Evolutionary conservation across 2,113 vertebrate species (phyloP).

Genomic region (Cyprinodon tularosa): DNA sequence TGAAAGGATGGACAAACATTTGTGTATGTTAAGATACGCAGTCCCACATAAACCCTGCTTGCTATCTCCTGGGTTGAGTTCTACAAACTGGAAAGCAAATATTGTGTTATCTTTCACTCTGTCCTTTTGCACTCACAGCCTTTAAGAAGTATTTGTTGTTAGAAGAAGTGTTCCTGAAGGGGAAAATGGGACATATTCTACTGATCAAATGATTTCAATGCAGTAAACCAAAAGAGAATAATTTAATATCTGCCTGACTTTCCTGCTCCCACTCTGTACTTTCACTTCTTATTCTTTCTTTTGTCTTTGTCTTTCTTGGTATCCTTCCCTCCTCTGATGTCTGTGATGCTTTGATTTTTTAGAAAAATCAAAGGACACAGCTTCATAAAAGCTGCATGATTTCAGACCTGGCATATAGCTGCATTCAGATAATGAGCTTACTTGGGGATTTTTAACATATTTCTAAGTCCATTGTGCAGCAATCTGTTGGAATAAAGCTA

Average conservation of each 20-base stretch:
- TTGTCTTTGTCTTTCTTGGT: constrained; percentile 42
- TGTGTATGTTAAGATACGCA: constrained; percentile 14
- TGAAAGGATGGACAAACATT: constrained; percentile 6
- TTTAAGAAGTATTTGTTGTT: constrained; percentile 25
- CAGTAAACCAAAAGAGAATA: constrained; percentile 63
- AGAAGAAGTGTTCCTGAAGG: neutral
- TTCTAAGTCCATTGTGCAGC: constrained; percentile 14
- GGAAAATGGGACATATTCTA: constrained; percentile 24
- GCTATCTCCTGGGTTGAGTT: constrained; percentile 21
- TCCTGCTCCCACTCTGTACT: constrained; percentile 12
- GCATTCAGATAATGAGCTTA: constrained; percentile 12
- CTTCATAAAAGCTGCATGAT: constrained; percentile 39
- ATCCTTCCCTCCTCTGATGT: constrained; percentile 17
- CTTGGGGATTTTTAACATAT: neutral
- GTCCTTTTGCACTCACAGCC: constrained; percentile 13
- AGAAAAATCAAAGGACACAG: constrained; percentile 37
- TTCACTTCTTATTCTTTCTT: constrained; percentile 23
- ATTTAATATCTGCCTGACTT: constrained; percentile 49
- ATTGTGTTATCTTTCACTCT: constrained; percentile 44
- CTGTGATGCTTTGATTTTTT: constrained; percentile 42
- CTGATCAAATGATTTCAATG: constrained; percentile 56
- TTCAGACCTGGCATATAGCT: constrained; percentile 1
- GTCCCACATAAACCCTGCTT: constrained; percentile 13
- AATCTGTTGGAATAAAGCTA: neutral
- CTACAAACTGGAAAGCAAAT: constrained; percentile 35